These are phyloP conservation scores for Oreocharis arfaki DNA, from an alignment of 2,113 vertebrate genomes.

Conservation along the genomic window DNA sequence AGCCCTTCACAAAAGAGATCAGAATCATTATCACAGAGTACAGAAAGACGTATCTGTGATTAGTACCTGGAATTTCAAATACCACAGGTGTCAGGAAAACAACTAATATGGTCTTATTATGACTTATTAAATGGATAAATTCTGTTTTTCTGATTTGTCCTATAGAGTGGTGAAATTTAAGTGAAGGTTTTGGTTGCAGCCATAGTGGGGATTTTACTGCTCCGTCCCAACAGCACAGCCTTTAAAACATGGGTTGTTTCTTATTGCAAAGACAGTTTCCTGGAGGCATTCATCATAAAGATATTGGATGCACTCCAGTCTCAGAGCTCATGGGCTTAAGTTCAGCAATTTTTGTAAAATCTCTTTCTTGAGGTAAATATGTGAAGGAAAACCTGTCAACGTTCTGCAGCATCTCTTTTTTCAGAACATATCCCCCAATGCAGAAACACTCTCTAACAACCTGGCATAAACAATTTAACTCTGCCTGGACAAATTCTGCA, in stretches of 20 bases:
- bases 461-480: constrained; percentile 23
- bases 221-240: neutral
- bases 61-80: neutral
- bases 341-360: neutral
- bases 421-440: neutral
- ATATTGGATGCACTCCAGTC: neutral
- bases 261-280: constrained; percentile 14
- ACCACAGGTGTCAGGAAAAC: neutral
- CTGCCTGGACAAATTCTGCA: constrained; percentile 15
- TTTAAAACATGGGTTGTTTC: constrained; percentile 2
- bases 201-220: neutral
- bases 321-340: neutral
- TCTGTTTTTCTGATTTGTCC: neutral
- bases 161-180: neutral
- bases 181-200: neutral
- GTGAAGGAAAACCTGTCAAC: neutral
- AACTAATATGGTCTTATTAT: neutral
- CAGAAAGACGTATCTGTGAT: neutral
- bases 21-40: neutral
- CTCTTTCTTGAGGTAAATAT: neutral
- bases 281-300: constrained; percentile 30
- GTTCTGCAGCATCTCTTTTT: neutral
- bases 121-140: neutral
- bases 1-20: neutral
- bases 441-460: neutral